Conservation (phyloP, 92 coral and sea anemone genomes). For the Anthopleura xanthogrammica region DNA sequence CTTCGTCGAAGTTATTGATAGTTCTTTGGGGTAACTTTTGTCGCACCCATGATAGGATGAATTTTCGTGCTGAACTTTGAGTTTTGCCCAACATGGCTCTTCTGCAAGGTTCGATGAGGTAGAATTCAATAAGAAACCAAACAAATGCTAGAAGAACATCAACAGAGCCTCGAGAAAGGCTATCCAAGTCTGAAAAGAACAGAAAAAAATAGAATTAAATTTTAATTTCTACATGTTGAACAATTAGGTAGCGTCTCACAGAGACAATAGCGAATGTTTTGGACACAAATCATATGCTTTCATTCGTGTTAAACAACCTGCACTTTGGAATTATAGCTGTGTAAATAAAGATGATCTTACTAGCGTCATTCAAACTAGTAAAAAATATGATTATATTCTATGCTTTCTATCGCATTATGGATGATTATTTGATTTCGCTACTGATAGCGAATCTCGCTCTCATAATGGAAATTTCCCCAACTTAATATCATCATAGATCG, state of each 20-base stretch:
- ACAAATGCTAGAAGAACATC: conserved; percentile 66
- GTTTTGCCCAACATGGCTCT: conserved; percentile 68
- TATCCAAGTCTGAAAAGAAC: conserved; percentile 58
- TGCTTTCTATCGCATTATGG: background rate
- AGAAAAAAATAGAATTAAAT: background rate
- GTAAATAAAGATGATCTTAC: background rate
- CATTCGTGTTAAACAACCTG: background rate
- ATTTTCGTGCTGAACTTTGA: conserved; percentile 73
- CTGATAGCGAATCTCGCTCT: no score
- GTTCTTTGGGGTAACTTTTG: conserved; percentile 76
- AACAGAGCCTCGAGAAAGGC: conserved; percentile 54
- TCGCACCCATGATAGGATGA: conserved; percentile 81
- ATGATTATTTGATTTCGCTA: no score
- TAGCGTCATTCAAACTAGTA: background rate
- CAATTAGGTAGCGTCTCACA: background rate
- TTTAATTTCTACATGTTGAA: background rate
- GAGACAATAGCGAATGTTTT: background rate
- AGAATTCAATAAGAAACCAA: conserved; percentile 71
- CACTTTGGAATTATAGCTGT: background rate
- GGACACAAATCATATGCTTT: background rate
- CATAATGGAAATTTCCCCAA: no score
- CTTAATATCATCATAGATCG: no score
- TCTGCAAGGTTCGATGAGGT: conserved; percentile 63
- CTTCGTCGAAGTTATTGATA: conserved; percentile 78
- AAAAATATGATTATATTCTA: background rate